phyloP scores from a whole-genome alignment of 1,140 invertebrate species.

The Tetragnatha versicolor region DNA sequence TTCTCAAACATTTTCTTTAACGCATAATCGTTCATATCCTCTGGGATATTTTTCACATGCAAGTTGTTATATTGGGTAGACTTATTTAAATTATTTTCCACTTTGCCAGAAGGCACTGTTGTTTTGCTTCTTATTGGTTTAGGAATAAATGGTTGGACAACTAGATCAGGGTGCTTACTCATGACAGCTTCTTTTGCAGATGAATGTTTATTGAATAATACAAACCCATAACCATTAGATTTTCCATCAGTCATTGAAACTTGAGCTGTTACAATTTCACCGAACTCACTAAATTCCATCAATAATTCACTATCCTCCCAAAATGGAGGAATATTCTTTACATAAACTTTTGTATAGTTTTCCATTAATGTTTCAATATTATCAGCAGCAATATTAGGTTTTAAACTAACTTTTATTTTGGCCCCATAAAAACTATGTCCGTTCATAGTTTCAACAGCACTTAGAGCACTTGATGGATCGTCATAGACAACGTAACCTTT shows the following conservation, averaged over 20 bases:
- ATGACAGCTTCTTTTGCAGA: slow-evolving; percentile 7
- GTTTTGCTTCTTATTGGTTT: background rate
- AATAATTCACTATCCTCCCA: slow-evolving; percentile 26
- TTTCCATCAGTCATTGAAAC: slow-evolving; percentile 7
- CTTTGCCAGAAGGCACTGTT: background rate
- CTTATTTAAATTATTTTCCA: background rate
- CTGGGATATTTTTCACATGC: slow-evolving; percentile 25
- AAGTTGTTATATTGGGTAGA: slow-evolving; percentile 11
- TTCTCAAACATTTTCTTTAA: background rate
- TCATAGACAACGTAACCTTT: background rate
- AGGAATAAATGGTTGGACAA: slow-evolving; percentile 4
- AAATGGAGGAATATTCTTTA: background rate
- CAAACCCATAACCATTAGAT: slow-evolving; percentile 39
- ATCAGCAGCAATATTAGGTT: background rate
- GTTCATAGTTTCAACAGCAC: slow-evolving; percentile 3
- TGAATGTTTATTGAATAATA: background rate
- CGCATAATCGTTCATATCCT: background rate
- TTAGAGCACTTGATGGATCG: background rate
- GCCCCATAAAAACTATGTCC: background rate
- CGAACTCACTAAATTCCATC: background rate
- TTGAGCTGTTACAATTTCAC: background rate
- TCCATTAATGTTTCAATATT: background rate
- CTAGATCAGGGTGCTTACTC: background rate
- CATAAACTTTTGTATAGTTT: slow-evolving; percentile 5
- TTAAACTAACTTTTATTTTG: background rate